phyloP scores from a whole-genome alignment of 2,797 vertebrate genomes.

The Apodemus agrarius region DNA sequence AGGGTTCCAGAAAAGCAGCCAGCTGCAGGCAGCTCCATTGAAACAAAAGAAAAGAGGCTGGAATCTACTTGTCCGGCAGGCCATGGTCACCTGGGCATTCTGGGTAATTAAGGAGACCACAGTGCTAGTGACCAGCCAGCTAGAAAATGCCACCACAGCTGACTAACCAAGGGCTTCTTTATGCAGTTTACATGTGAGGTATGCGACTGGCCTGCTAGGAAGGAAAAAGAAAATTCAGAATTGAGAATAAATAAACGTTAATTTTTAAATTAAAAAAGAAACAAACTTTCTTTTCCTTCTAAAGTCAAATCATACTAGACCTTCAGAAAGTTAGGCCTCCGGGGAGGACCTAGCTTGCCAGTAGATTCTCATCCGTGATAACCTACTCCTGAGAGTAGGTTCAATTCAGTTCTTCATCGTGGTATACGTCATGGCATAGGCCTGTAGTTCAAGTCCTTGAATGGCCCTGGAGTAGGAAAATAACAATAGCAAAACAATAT shows the following conservation, averaged over 20 bases:
- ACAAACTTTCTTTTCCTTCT: background rate
- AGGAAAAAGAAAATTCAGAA: slow-evolving; percentile 20
- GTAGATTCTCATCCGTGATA: rapidly evolving
- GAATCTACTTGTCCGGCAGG: background rate
- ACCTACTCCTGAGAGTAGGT: background rate
- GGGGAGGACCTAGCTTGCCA: background rate
- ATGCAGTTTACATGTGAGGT: background rate
- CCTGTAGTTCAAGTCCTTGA: rapidly evolving
- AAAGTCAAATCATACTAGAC: slow-evolving; percentile 32
- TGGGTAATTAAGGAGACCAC: background rate
- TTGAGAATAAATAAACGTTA: slow-evolving; percentile 8
- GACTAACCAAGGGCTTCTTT: background rate
- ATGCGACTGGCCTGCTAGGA: background rate
- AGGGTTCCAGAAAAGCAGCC: background rate
- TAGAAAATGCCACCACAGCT: background rate
- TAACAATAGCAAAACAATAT: background rate
- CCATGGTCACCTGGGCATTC: background rate
- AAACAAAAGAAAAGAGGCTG: background rate
- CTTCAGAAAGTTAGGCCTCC: background rate
- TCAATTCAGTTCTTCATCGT: background rate
- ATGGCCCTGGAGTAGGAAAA: background rate
- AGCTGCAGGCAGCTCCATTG: background rate
- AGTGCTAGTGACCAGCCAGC: background rate
- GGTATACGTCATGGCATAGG: background rate
- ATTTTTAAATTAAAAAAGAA: background rate